Evolutionary conservation across 92 coral and sea anemone genomes (phyloP), one percentile per base, ranked within the genome.

Genomic region (Phenganax stokvisi): DNA sequence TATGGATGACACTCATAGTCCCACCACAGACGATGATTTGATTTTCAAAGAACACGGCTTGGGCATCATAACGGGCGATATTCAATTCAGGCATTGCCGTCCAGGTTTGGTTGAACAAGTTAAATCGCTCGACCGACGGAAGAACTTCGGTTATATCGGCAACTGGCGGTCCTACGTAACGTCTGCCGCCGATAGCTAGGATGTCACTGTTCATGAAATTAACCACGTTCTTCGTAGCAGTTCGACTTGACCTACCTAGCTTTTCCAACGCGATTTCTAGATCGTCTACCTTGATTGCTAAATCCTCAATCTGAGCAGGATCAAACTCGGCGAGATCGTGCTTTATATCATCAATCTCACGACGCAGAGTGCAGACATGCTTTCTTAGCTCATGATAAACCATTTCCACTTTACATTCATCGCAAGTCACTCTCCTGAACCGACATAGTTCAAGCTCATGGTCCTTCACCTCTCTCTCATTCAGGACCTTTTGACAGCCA

Each of bases 21-120:
- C 69, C 69, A 12, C 69, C 69, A 62, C 69, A 62, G 27, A 62
- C 69, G 7, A 62, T 9, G 17, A 62, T 62, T 25, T 62, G 69
- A 10, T 62, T 62, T 15, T 15, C 25, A 25, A n/a, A 62, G 7
- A 62, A 10, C 6, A 62, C 69, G 6, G 69, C 69, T 62, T 28
- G 30, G 7, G 25, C 10, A n/a, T 9, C 6, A 62, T 25, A 62
- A n/a, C 69, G 69, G 8, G 6, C 69, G 6, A 62, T 62, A n/a
- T 62, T 25, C 31, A 62, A 62, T 37, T 12, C 69, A 62, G 30
- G 30, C 69, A 62, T 28, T 62, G 69, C 30, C 6, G 28, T 62
- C 65, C 65, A 59, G 65, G 65, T 3, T 59, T 59, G 65, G 67
- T 61, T 61, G 20, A 61, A 61, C 67, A n/a, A 64, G 47, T 64